Percentiles rank a stretch among this genome's conserved stretches.
Conservation (phyloP, 2,888 invertebrate species). For the Pseudococcus viburni region DNA sequence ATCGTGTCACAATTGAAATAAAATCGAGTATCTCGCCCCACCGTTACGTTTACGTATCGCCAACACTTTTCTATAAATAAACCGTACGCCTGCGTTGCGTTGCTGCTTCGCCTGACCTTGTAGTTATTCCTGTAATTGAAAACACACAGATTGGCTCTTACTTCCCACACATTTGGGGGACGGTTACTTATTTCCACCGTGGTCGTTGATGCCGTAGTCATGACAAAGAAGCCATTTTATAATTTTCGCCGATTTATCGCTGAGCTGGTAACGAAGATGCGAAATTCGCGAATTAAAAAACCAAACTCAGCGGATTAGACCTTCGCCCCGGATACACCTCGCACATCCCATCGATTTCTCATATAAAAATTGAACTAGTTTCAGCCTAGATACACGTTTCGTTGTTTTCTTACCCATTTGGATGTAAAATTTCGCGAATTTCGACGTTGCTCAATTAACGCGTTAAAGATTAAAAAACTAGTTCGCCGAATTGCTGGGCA, state of each 20-base stretch:
- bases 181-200: constrained; percentile 56
- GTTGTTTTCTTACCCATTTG: neutral
- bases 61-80: constrained; percentile 61
- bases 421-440: neutral
- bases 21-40: constrained; percentile 29
- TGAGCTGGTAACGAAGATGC: neutral
- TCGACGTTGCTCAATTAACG: neutral
- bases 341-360: too few species aligned
- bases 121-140: constrained; percentile 63
- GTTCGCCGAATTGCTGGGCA: neutral
- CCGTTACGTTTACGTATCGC: constrained; percentile 39
- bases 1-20: constrained; percentile 47
- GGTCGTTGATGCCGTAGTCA: constrained; percentile 11
- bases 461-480: neutral
- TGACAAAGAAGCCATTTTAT: constrained; percentile 45
- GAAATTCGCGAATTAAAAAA: neutral
- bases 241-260: constrained; percentile 25
- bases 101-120: constrained; percentile 61
- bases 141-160: constrained; percentile 63
- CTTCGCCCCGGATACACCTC: too few species aligned
- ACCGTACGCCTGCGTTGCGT: constrained; percentile 62
- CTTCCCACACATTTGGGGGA: constrained; percentile 62
- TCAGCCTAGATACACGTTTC: too few species aligned
- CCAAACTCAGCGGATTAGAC: neutral
- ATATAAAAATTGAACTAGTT: too few species aligned